phyloP scores from a whole-genome alignment of 1,140 invertebrate genomes.

The Pseudomyrmex concolor region DNA sequence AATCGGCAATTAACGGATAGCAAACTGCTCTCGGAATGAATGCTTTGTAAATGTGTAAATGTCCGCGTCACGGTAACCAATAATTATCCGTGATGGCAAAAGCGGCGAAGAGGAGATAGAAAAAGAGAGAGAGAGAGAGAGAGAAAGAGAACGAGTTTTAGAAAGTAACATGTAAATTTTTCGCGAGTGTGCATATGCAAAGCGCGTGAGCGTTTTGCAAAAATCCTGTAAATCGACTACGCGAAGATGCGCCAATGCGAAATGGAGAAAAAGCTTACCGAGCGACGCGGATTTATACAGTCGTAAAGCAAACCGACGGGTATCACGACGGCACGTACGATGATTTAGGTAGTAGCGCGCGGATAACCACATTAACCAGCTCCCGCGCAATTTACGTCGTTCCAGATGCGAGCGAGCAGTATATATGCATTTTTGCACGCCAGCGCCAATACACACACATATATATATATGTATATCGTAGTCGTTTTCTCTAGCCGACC shows the following conservation, averaged over 20 bases:
- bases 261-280: background rate
- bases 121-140: constrained; percentile 25
- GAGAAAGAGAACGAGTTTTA: constrained; percentile 57
- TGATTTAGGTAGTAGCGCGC: constrained; percentile 45
- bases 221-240: background rate
- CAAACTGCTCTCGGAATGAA: constrained; percentile 16
- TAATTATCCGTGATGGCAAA: constrained; percentile 30
- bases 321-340: constrained; percentile 8
- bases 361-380: constrained; percentile 28
- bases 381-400: constrained; percentile 37
- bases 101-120: background rate
- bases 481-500: constrained; percentile 36
- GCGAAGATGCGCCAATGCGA: constrained; percentile 6
- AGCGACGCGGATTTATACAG: constrained; percentile 31
- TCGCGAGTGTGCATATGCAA: constrained; percentile 17
- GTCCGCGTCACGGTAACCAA: constrained; percentile 5
- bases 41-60: constrained; percentile 36
- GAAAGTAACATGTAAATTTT: constrained; percentile 45
- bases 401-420: constrained; percentile 12
- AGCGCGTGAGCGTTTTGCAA: constrained; percentile 12
- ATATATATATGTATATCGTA: constrained; percentile 21
- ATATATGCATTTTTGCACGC: constrained; percentile 4
- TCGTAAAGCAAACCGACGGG: constrained; percentile 40
- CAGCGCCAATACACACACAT: background rate
- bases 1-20: constrained; percentile 41